Evolutionary conservation across 2,888 invertebrate species (phyloP).

Genomic region (Phalera bucephala): DNA sequence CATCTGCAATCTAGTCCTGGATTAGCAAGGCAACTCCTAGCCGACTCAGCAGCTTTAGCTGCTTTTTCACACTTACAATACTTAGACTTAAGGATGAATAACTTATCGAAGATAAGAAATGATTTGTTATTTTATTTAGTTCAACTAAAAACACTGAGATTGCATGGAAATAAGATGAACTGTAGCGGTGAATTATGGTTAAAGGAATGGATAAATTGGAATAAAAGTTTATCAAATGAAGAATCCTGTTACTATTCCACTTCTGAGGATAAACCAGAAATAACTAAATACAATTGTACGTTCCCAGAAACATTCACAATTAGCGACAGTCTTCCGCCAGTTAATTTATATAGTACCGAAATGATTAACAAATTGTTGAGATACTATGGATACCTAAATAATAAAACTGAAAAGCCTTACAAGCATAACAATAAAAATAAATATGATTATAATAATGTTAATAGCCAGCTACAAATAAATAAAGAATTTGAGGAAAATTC

Average conservation of each 20-base stretch:
- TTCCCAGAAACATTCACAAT: slow-evolving; percentile 78
- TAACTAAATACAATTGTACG: slow-evolving; percentile 74
- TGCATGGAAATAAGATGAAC: slow-evolving; percentile 88
- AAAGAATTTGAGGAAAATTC: slow-evolving; percentile 20
- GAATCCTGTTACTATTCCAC: slow-evolving; percentile 76
- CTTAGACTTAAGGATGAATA: slow-evolving; percentile 87
- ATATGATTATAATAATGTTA: too few relatives aligned
- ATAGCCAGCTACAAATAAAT: slow-evolving; percentile 17
- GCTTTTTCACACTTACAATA: slow-evolving; percentile 87
- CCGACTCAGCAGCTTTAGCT: slow-evolving; percentile 87
- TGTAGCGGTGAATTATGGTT: slow-evolving; percentile 87
- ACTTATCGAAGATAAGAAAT: slow-evolving; percentile 81
- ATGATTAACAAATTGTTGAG: slow-evolving; percentile 76
- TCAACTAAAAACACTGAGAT: slow-evolving; percentile 85
- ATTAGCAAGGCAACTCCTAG: slow-evolving; percentile 86
- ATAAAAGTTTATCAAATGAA: slow-evolving; percentile 58
- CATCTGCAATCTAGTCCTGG: slow-evolving; percentile 90
- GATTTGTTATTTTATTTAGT: slow-evolving; percentile 88
- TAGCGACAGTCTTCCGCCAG: slow-evolving; percentile 75
- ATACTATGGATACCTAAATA: slow-evolving; percentile 74
- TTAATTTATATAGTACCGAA: slow-evolving; percentile 77
- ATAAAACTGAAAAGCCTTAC: slow-evolving; percentile 65
- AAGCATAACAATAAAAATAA: slow-evolving; percentile 46
- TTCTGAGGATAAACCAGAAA: slow-evolving; percentile 66
- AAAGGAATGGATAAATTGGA: slow-evolving; percentile 86